Base-by-base conservation (phyloP, 2,797 vertebrate species). In the Poliocrania exsul region DNA sequence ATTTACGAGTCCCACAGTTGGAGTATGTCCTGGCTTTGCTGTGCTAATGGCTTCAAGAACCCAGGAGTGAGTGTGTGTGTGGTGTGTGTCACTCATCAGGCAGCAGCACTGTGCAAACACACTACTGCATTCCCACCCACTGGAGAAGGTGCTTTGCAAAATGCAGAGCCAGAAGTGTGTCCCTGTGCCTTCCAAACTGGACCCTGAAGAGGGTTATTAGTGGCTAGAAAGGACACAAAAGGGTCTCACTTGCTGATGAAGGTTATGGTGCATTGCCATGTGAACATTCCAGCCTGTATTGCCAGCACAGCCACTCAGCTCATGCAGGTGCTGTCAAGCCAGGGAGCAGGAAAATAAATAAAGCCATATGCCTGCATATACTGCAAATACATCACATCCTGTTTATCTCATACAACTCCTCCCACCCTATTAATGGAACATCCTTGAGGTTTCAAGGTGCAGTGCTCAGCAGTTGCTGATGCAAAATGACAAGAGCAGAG, bases 391-490 rank as follows among this genome's bases (percentile, higher is more conserved):
- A 82, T 86, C 10, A 25, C 67, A 70, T 70, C 77, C 88, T 74
- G 49, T 89, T 92, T 75, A 17, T 75, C 62, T 33, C 21, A 74
- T 4, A 17, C 33, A 64, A 10, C 66, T 75, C 56, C 73, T 96
- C 79, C 75, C 50, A 85, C 18, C 21, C 33, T 28, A 5, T 72
- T 81, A 73, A 53, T 71, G 81, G 86, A 74, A 79, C 0, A 3
- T 60, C 79, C 80, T 37, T 42, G 53, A 86, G 54, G 40, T 84
- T 91, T 94, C 62, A 24, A 65, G 88, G 54, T 38, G 66, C 51
- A 83, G 88, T 91, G 40, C 77, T 77, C 92, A 81, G 73, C 54
- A 69, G 80, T 24, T 81, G 57, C 89, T 73, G 66, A 79, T 88
- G 62, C 44, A 67, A 79, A 91, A 38, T 46, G 73, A 75, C 88